Conservation (phyloP, 2,113 vertebrate species). For the Chionis minor region DNA sequence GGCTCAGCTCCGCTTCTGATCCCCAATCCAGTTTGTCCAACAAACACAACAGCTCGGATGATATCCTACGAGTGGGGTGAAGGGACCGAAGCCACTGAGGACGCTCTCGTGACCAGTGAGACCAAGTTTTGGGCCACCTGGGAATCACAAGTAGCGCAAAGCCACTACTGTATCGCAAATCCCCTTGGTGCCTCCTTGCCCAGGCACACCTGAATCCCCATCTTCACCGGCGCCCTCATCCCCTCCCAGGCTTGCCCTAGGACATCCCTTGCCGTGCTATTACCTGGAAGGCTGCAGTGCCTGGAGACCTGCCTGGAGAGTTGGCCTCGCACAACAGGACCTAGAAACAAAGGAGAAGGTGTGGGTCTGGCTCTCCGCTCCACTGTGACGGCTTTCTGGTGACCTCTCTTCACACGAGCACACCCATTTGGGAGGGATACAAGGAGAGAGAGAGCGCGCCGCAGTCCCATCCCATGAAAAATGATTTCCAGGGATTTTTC, state of each 20-base stretch:
- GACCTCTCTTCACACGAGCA: not conserved
- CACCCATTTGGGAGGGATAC: too few relatives aligned
- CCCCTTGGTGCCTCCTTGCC: not conserved
- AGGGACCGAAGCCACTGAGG: accelerated
- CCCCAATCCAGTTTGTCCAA: not conserved
- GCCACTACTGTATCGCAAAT: not conserved
- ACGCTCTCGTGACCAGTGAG: not conserved
- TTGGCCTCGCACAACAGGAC: not conserved
- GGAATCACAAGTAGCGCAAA: not conserved
- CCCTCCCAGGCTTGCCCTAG: not conserved
- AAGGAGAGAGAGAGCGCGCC: accelerated
- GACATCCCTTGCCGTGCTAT: not conserved
- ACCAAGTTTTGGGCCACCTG: not conserved
- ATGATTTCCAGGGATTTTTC: not conserved
- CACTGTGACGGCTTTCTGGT: accelerated
- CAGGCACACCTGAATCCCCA: not conserved
- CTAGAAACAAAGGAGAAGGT: conserved; percentile 8
- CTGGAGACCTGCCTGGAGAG: conserved; percentile 16
- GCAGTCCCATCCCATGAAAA: not conserved
- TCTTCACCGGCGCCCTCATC: not conserved
- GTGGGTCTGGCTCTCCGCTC: not conserved
- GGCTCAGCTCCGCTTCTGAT: not conserved
- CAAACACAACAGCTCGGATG: accelerated
- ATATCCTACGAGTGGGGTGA: accelerated
- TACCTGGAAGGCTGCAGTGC: conserved; percentile 62